Conservation (phyloP, 2,113 vertebrate species). For the Cyrtonyx montezumae region DNA sequence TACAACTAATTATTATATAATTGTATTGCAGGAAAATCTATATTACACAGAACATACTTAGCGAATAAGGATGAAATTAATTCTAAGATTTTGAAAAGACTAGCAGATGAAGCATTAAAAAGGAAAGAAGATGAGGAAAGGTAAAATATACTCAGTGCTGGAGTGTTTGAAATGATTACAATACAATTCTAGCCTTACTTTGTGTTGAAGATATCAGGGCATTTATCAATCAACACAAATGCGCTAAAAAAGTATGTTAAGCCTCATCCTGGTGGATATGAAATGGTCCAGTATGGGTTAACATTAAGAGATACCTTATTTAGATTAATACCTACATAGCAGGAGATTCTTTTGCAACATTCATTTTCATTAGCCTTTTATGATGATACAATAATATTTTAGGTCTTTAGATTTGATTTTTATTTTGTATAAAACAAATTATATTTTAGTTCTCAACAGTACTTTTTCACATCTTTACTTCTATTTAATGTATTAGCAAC, state of each 20-base stretch:
- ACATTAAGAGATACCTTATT: neutral
- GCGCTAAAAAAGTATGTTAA: neutral
- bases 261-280: neutral
- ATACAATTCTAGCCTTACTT: neutral
- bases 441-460: neutral
- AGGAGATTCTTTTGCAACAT: neutral
- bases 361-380: neutral
- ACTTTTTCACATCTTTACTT: neutral
- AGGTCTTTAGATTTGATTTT: neutral
- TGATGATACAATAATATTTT: neutral
- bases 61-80: slow-evolving; percentile 76
- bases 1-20: slow-evolving; percentile 4
- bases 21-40: slow-evolving; percentile 71
- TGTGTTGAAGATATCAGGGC: neutral
- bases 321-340: neutral
- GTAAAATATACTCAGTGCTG: slow-evolving; percentile 49
- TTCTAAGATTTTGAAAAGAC: slow-evolving; percentile 69
- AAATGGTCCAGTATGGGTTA: neutral
- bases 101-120: slow-evolving; percentile 69
- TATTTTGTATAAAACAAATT: neutral
- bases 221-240: neutral
- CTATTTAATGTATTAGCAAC: neutral
- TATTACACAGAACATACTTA: slow-evolving; percentile 70
- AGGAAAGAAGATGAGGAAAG: slow-evolving; percentile 52
- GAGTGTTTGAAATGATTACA: neutral